Evolutionary conservation across 1,140 invertebrate genomes (phyloP), one percentile per base, ranked within the genome.

Genomic region (Elysia chlorotica): DNA sequence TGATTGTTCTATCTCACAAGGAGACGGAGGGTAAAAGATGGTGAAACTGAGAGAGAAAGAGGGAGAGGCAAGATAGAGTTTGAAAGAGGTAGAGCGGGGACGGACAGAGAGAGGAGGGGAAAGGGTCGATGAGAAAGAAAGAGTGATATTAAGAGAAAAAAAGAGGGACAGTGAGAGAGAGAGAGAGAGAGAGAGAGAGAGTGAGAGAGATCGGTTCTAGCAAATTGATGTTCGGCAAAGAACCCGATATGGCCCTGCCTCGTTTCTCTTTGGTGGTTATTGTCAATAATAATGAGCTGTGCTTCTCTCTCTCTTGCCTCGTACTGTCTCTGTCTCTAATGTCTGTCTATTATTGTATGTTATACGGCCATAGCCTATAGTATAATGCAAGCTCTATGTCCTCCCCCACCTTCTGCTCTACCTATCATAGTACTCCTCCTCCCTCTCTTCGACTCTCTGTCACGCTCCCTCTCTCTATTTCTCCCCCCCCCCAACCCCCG

Each of bases 161-260:
- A 35, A 35, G 31, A 35, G 6, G 10, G 61, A 17, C 25, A 31
- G 21, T 2, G 30, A 31, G 3, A 31, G 30, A 5, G 10, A n/a
- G 61, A 2, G n/a, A n/a, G 10, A 35, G 61, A 63, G 61, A 35
- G 61, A 63, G 61, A 63, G 61, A 63, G 25, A 63, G 61, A 63
- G 25, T 21, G 31, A 63, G 61, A 63, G 61, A 63, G 61, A 63
- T n/a, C n/a, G n/a, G n/a, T n/a, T n/a, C n/a, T n/a, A n/a, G n/a
- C n/a, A n/a, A n/a, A n/a, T n/a, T n/a, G n/a, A n/a, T n/a, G n/a
- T n/a, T n/a, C n/a, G n/a, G n/a, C n/a, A n/a, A n/a, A n/a, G n/a
- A n/a, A n/a, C n/a, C n/a, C n/a, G n/a, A n/a, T n/a, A n/a, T n/a
- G 61, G 35, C 25, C 28, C n/a, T 23, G 54, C 6, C 5, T 10